These are phyloP conservation scores for Sebastes aleutianus DNA, from an alignment of 2,797 vertebrate species.

Conservation along the genomic window DNA sequence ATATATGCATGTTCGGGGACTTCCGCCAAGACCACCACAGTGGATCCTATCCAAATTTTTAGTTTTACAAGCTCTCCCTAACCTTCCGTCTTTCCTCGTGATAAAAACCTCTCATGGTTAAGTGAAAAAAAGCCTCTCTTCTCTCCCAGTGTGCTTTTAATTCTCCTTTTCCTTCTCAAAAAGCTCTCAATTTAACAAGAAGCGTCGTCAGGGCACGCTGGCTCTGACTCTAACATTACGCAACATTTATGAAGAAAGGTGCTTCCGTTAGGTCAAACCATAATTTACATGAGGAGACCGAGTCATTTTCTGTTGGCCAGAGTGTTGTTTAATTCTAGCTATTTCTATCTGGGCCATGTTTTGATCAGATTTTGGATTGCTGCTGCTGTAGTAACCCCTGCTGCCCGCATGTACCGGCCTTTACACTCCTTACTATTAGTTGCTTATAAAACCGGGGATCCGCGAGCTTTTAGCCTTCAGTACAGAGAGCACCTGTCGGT, in stretches of 20 bases:
- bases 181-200: background rate
- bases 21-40: constrained; percentile 3
- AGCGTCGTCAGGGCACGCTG: background rate
- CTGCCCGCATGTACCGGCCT: background rate
- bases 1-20: constrained; percentile 51
- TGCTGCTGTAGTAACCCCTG: background rate
- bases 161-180: background rate
- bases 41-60: constrained; percentile 41
- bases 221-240: background rate
- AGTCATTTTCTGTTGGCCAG: background rate
- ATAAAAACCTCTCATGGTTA: constrained; percentile 31
- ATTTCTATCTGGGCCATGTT: background rate
- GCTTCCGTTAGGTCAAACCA: background rate
- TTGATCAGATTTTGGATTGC: background rate
- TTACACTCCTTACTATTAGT: background rate
- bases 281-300: background rate
- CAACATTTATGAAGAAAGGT: background rate
- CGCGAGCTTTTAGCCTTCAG: background rate
- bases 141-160: constrained; percentile 3
- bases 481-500: background rate
- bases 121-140: background rate
- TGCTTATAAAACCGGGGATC: background rate
- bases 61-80: constrained; percentile 26
- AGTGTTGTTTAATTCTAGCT: background rate
- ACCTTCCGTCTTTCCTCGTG: background rate